Evolutionary conservation across 2,888 invertebrate species (phyloP), one percentile per base, ranked within the genome.

Genomic region (Netelia fuscicornis): DNA sequence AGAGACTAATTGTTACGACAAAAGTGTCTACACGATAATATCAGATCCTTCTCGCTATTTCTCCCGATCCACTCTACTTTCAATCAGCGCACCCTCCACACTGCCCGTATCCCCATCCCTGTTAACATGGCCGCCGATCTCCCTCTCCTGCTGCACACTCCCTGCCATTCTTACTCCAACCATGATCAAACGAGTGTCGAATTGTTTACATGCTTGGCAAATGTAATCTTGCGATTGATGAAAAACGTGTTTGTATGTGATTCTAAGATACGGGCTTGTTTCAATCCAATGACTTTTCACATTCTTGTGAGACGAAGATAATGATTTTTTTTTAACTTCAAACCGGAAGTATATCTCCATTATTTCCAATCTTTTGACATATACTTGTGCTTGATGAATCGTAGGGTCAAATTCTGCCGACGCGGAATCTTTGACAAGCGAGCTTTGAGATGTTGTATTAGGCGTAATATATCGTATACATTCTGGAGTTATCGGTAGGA

Each of bases 21-120:
- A 60, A 56, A 37, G 23, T 71, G 48, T 58, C 67, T 64, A 37
- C 65, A 78, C 58, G 75, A 44, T 58, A 60, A 17, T 67, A 62
- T 60, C 65, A 58, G 67, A 54, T 56, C 25, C 44, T 54, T 37
- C 72, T 37, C 74, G 48, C 48, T 74, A 79, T 83, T 74, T 78
- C 80, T 71, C 81, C 81, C 79, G 76, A 62, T 83, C 76, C 70
- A 83, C 68, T 82, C 77, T 80, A 82, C 84, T 83, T 87, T 85
- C 86, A 87, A 87, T 86, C 86, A 87, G 85, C 85, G 79, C 87
- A 86, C 86, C 86, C 85, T 86, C 86, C 84, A 84, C 86, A 86
- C 86, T 85, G 85, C 70, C 76, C 65, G 81, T 86, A 78, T 86
- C 79, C 85, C 84, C 87, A 87, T 88, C 86, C 85, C 80, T 86